Percentiles rank a stretch among this genome's conserved stretches.
These are phyloP conservation scores for Apantesis nais DNA, from an alignment of 2,888 invertebrate genomes.

Conservation along the genomic window DNA sequence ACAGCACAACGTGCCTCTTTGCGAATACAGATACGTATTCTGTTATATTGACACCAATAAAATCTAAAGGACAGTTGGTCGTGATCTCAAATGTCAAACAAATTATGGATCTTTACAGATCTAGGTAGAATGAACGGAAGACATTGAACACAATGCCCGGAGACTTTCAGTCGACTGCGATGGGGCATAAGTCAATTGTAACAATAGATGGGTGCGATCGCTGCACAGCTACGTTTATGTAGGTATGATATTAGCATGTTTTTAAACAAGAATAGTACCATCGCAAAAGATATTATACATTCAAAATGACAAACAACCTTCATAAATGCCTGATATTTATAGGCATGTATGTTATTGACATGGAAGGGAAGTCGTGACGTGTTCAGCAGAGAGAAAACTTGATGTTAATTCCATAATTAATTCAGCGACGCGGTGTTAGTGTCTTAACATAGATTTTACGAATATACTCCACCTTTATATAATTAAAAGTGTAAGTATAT, in stretches of 20 bases:
- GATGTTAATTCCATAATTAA: conserved; percentile 1
- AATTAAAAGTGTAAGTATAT: background rate
- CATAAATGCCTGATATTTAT: background rate
- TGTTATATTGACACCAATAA: conserved; percentile 19
- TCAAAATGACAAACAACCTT: background rate
- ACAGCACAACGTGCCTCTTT: conserved; percentile 32
- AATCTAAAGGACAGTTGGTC: conserved; percentile 19
- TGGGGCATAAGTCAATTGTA: conserved; percentile 70
- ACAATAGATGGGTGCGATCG: conserved; percentile 77
- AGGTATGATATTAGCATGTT: conserved; percentile 19
- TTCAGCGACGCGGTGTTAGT: background rate
- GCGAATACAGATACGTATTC: conserved; percentile 37
- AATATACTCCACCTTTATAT: background rate
- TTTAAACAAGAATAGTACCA: conserved; percentile 7
- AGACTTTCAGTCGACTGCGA: conserved; percentile 62
- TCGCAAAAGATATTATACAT: background rate
- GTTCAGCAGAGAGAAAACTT: conserved; percentile 9
- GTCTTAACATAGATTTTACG: background rate
- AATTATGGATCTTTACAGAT: conserved; percentile 37
- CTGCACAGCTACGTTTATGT: conserved; percentile 24
- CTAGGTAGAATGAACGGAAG: conserved; percentile 51
- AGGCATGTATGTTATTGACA: background rate
- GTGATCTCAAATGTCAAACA: conserved; percentile 40
- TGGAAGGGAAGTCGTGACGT: background rate
- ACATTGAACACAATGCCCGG: conserved; percentile 63